Conservation (phyloP, 2,888 invertebrate species). For the Lasioglossum marginatum region DNA sequence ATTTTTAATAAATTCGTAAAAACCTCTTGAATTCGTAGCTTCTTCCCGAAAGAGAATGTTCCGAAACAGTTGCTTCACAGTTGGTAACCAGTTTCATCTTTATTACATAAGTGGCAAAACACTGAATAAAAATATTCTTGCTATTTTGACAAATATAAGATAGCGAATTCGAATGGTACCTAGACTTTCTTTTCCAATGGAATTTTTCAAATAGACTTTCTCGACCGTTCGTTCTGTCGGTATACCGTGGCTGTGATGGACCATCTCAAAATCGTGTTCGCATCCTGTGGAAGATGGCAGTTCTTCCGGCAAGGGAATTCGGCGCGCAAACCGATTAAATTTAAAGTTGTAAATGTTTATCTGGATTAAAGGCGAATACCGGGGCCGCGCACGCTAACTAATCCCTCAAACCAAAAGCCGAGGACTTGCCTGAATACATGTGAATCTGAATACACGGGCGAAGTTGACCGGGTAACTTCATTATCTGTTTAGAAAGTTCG, state of each 20-base stretch:
- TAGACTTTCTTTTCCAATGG: background rate
- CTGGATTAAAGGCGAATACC: conserved; percentile 22
- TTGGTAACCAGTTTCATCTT: background rate
- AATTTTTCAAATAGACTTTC: background rate
- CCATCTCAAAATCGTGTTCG: background rate
- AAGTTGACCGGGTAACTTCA: conserved; percentile 46
- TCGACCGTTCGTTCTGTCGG: background rate
- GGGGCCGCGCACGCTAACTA: background rate
- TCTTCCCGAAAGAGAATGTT: background rate
- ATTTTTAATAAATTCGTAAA: background rate
- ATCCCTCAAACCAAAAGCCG: conserved; percentile 39
- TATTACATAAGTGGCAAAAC: no score
- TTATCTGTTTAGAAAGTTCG: conserved; percentile 51
- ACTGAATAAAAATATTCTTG: background rate
- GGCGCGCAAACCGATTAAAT: conserved; percentile 26
- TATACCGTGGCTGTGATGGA: background rate
- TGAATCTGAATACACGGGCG: background rate
- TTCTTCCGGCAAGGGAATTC: background rate
- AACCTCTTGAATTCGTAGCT: background rate
- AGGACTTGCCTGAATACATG: background rate
- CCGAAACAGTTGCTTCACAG: background rate
- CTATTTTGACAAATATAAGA: background rate
- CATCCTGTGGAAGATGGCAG: background rate
- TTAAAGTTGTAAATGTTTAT: conserved; percentile 50
- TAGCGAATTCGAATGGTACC: background rate